Percentiles rank a stretch among this genome's conserved stretches.
Evolutionary conservation across 2,888 invertebrate species (phyloP).

Genomic region (Drosophila kuntzei): DNA sequence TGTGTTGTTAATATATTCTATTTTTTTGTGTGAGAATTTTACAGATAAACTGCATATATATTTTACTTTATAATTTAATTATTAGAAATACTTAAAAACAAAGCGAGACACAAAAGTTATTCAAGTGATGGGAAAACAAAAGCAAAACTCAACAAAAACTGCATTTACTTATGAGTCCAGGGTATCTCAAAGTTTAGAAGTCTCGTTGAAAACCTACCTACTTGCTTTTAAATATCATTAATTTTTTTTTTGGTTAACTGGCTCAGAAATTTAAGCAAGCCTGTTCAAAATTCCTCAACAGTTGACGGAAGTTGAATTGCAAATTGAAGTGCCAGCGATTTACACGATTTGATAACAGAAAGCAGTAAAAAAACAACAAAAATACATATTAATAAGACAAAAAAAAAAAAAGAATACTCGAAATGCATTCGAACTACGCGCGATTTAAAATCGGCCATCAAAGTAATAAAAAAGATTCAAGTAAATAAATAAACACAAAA

Average conservation of each 20-base stretch:
- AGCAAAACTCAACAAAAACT: background rate
- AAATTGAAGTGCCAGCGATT: constrained; percentile 65
- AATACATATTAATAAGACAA: constrained; percentile 28
- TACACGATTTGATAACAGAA: constrained; percentile 50
- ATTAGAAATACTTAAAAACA: background rate
- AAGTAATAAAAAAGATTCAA: constrained; percentile 21
- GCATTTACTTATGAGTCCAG: background rate
- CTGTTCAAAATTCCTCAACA: constrained; percentile 55
- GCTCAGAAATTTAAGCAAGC: constrained; percentile 40
- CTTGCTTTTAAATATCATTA: constrained; percentile 9
- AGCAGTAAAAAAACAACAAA: constrained; percentile 30
- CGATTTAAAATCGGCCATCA: constrained; percentile 33
- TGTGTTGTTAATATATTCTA: too few relatives aligned
- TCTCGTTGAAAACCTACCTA: background rate
- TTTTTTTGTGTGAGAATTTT: too few relatives aligned
- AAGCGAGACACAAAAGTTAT: background rate
- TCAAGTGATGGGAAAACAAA: too few relatives aligned
- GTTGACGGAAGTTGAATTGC: constrained; percentile 78
- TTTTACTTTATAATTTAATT: too few relatives aligned
- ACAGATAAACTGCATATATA: too few relatives aligned
- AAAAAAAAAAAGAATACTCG: constrained; percentile 32
- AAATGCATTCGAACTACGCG: constrained; percentile 62
- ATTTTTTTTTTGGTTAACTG: constrained; percentile 33
- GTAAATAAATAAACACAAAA: constrained; percentile 22
- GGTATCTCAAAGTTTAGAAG: background rate